Percentiles rank a stretch among this genome's conserved stretches.
Conservation (phyloP, 2,888 invertebrate species). For the Xanthia togata region DNA sequence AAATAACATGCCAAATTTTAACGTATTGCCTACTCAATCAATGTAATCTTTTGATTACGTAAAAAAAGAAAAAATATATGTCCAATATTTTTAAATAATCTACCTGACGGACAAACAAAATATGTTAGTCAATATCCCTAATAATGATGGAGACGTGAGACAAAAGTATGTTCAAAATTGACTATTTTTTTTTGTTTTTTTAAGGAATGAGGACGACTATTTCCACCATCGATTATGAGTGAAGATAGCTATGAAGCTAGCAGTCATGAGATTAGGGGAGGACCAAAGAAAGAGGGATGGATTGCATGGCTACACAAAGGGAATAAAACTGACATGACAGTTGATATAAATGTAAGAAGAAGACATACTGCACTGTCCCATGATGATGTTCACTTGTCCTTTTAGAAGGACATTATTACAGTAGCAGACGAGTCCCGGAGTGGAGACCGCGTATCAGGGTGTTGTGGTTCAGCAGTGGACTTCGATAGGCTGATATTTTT, state of each 20-base stretch:
- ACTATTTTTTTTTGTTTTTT: too few relatives aligned
- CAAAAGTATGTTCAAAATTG: neutral
- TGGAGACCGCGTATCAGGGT: neutral
- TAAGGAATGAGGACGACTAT: neutral
- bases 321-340: neutral
- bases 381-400: neutral
- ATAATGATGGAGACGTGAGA: neutral
- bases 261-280: neutral
- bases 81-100: too few relatives aligned
- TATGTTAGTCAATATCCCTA: too few relatives aligned
- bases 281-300: neutral
- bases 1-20: too few relatives aligned
- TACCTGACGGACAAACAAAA: too few relatives aligned
- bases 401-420: neutral
- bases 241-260: too few relatives aligned
- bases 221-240: neutral
- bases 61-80: too few relatives aligned
- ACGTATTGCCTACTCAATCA: too few relatives aligned
- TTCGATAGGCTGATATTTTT: neutral
- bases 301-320: neutral
- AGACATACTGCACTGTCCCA: too few relatives aligned
- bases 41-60: too few relatives aligned
- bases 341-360: neutral
- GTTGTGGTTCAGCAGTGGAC: neutral
- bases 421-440: neutral